These are phyloP conservation scores for Tragelaphus scriptus DNA, from an alignment of 2,113 vertebrate genomes.

Conservation along the genomic window DNA sequence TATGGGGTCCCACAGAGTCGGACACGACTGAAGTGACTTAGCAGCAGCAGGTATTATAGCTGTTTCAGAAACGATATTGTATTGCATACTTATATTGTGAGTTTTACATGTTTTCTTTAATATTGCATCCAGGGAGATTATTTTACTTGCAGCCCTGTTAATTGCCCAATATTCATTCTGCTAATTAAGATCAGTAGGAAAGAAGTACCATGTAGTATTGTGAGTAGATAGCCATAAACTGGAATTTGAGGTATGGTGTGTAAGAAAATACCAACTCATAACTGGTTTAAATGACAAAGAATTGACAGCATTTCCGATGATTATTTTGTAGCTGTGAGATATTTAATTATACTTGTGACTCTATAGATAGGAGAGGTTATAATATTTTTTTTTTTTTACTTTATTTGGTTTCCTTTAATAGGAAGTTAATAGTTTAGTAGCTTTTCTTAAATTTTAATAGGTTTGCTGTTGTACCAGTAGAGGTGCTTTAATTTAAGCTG, in stretches of 20 bases:
- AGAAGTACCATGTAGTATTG: not conserved
- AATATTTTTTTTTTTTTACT: not conserved
- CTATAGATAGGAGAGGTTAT: not conserved
- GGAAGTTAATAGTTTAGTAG: not conserved
- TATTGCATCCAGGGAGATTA: not conserved
- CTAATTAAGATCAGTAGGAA: not conserved
- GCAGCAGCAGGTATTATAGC: not conserved
- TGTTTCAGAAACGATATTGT: not conserved
- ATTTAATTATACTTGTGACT: not conserved
- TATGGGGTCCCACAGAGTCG: no score
- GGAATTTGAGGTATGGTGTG: not conserved
- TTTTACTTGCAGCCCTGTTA: not conserved
- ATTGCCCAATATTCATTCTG: not conserved
- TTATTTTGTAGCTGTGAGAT: slow-evolving; percentile 20
- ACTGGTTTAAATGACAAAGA: slow-evolving; percentile 6
- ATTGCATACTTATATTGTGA: not conserved
- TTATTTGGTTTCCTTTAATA: not conserved
- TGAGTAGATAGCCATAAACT: slow-evolving; percentile 23
- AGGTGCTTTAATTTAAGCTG: not conserved
- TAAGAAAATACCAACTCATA: not conserved
- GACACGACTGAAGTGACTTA: no score
- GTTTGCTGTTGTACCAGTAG: not conserved
- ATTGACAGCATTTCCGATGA: not conserved
- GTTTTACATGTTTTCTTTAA: not conserved
- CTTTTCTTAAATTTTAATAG: not conserved